Percentiles rank a stretch among this genome's conserved stretches.
Conservation (phyloP, 2,888 invertebrate species). For the Drosophila neutralis region DNA sequence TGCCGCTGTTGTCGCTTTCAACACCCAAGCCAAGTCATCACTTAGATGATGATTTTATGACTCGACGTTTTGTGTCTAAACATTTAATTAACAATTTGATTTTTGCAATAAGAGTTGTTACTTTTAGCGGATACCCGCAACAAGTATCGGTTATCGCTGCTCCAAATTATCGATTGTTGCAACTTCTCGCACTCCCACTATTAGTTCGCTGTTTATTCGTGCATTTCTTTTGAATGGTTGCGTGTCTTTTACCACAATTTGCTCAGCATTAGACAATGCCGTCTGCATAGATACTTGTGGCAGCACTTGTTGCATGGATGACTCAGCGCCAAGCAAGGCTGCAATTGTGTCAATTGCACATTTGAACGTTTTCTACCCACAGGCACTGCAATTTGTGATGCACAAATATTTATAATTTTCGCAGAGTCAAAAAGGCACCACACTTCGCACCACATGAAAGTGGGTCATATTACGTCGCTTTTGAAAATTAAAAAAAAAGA, state of each 20-base stretch:
- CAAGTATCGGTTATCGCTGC: conserved; percentile 20
- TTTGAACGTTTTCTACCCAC: conserved; percentile 63
- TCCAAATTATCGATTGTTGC: conserved; percentile 28
- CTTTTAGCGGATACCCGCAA: conserved; percentile 21
- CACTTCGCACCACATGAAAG: conserved; percentile 53
- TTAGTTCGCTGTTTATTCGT: conserved; percentile 2
- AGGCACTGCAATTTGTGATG: conserved; percentile 59
- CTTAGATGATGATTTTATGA: conserved; percentile 32
- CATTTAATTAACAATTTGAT: conserved; percentile 27
- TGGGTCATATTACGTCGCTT: conserved; percentile 76
- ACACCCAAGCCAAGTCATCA: conserved; percentile 42
- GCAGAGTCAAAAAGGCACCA: conserved; percentile 50
- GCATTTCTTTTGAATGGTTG: conserved; percentile 12
- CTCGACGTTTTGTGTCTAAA: conserved; percentile 19
- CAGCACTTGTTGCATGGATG: conserved; percentile 41
- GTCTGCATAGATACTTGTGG: conserved; percentile 23
- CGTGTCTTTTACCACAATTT: conserved; percentile 8
- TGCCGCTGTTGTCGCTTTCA: conserved; percentile 59
- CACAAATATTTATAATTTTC: conserved; percentile 65
- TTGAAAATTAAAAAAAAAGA: conserved; percentile 45
- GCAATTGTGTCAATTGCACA: conserved; percentile 70
- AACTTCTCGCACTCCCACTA: conserved; percentile 14
- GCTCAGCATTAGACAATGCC: conserved; percentile 17
- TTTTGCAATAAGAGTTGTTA: conserved; percentile 26
- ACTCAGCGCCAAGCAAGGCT: conserved; percentile 28